Base-by-base conservation (phyloP, 2,797 vertebrate species). In the Aulostomus chinensis region DNA sequence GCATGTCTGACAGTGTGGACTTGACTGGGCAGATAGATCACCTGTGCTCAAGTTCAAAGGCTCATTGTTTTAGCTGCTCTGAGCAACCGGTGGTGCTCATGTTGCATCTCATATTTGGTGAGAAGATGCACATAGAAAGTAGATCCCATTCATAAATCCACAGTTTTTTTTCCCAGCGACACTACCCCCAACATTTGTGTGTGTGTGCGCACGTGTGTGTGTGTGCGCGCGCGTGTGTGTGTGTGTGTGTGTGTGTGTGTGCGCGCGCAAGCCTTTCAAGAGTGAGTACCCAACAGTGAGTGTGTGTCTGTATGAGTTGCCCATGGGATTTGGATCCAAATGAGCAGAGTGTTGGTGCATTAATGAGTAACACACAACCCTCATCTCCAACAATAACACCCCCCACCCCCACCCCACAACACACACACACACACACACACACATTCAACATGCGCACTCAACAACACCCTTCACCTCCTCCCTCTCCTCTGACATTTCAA, bases 271-370 rank as follows among this genome's bases (percentile, higher is more conserved):
- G 41, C 35, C 21, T 41, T 40, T 46, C 20, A 21, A 21, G 25
- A 34, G 39, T 37, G 32, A 26, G 62, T 43, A n/a, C n/a, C n/a
- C n/a, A 34, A 36, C 37, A 24, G 41, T 42, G 45, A 42, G 43
- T 57, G 48, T 63, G 52, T 63, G 62, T 66, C 29, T 60, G 26
- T 24, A 52, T 17, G 42, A 56, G 53, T 57, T 62, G 76, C 55
- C 68, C 58, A 37, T 76, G 43, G 76, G 76, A 80, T 80, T 84
- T 85, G 68, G 69, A 73, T 71, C 75, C 67, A 83, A 86, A 85
- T 85, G 78, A 85, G 76, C 67, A 17, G 64, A 87, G 84, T 87
- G 87, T 76, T 73, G 77, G 61, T 76, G 86, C 80, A 89, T 89
- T 87, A 89, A 88, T 88, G 79, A 88, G 83, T 79, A 81, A 84